Conservation (phyloP, 2,888 invertebrate species). For the Yponomeuta plumbellus region DNA sequence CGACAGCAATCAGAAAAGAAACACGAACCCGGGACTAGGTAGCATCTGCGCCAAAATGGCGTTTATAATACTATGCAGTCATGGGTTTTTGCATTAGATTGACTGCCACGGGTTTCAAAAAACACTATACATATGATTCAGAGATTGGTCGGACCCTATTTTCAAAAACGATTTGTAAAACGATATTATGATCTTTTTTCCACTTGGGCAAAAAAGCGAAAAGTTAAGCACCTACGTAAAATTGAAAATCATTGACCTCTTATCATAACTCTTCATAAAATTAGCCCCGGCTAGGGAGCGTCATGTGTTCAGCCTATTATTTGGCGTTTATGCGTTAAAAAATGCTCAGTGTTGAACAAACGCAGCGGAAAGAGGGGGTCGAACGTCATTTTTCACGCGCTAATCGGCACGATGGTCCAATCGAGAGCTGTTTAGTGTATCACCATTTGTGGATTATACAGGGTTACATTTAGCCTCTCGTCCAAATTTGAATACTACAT, state of each 20-base stretch:
- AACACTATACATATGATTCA: too few species aligned
- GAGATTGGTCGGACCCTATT: too few species aligned
- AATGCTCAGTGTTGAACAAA: conserved; percentile 34
- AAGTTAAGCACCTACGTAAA: conserved; percentile 13
- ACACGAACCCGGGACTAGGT: too few species aligned
- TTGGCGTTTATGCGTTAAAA: conserved; percentile 40
- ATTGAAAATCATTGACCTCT: conserved; percentile 27
- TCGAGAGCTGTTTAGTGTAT: conserved; percentile 17
- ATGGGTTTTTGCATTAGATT: too few species aligned
- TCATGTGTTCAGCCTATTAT: conserved; percentile 42
- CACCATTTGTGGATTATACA: conserved; percentile 9
- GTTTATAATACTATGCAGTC: too few species aligned
- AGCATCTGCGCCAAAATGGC: too few species aligned
- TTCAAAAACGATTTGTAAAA: too few species aligned
- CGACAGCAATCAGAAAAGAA: too few species aligned
- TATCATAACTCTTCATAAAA: conserved; percentile 39
- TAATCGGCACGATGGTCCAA: conserved; percentile 20
- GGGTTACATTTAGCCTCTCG: background rate
- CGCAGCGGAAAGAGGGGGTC: conserved; percentile 41
- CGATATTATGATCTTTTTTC: too few species aligned
- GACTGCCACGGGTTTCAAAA: too few species aligned
- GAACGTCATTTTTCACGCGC: conserved; percentile 27
- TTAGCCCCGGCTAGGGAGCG: conserved; percentile 36
- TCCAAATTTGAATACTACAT: too few species aligned
- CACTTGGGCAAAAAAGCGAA: background rate